Evolutionary conservation across 2,797 vertebrate species (phyloP).

Genomic region (Parauchenoglanis punctatus): DNA sequence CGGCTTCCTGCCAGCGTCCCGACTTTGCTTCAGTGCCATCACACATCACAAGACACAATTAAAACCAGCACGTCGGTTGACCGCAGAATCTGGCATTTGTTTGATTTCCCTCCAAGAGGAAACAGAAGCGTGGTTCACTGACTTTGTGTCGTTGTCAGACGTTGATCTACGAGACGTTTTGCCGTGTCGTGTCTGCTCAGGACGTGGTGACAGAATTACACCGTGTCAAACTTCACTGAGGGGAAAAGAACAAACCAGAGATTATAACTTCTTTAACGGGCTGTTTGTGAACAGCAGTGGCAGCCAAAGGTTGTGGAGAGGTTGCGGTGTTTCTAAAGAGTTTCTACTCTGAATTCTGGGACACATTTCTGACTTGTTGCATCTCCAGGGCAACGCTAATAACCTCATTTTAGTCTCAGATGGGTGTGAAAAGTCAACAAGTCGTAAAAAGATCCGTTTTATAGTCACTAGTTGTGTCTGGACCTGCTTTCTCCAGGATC

Average conservation of each 20-base stretch:
- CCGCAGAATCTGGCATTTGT: conserved; percentile 9
- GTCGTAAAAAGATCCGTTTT: conserved; percentile 28
- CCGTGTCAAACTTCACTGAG: conserved; percentile 2
- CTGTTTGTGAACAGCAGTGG: not conserved
- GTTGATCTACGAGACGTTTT: conserved; percentile 28
- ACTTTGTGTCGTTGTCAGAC: not conserved
- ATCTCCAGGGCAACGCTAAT: conserved; percentile 3
- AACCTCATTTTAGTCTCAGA: not conserved
- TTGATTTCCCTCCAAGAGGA: conserved; percentile 9
- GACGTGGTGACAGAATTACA: conserved; percentile 32
- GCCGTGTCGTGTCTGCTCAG: not conserved
- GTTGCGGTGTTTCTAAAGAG: not conserved
- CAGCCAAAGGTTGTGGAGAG: not conserved
- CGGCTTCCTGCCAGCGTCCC: not conserved
- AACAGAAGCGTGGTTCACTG: conserved; percentile 1
- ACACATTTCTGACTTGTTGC: not conserved
- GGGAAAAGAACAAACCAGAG: conserved; percentile 3
- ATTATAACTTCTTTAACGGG: not conserved
- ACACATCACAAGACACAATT: conserved; percentile 30
- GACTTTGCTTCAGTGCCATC: not conserved
- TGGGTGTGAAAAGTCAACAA: not conserved
- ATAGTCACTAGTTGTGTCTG: conserved; percentile 5
- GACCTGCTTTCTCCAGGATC: conserved; percentile 23
- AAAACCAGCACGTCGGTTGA: conserved; percentile 20
- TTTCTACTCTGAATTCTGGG: not conserved